phyloP scores from a whole-genome alignment of 1,140 invertebrate species.

The Cephus cinctus region DNA sequence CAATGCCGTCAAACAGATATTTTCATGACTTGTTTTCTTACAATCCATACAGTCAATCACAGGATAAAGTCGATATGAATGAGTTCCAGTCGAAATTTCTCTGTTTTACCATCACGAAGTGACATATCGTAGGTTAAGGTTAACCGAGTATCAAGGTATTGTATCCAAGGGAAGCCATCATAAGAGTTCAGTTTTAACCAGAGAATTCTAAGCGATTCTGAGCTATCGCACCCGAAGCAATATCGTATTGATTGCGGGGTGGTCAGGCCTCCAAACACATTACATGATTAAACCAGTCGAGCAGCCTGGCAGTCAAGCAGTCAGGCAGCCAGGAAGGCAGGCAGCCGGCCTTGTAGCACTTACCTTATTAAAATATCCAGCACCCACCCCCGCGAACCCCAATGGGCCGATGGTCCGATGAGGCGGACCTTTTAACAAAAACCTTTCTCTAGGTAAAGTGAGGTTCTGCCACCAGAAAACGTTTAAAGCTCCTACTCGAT shows the following conservation, averaged over 20 bases:
- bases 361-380: slow-evolving; percentile 57
- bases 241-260: slow-evolving; percentile 52
- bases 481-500: too few relatives aligned
- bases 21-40: too few relatives aligned
- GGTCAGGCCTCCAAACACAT: slow-evolving; percentile 52
- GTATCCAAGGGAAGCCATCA: too few relatives aligned
- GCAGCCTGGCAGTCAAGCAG: slow-evolving; percentile 19
- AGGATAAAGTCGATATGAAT: too few relatives aligned
- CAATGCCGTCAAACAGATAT: too few relatives aligned
- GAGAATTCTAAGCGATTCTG: neutral
- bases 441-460: slow-evolving; percentile 10
- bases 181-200: too few relatives aligned
- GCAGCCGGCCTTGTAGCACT: slow-evolving; percentile 50
- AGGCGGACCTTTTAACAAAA: slow-evolving; percentile 12
- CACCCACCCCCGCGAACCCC: slow-evolving; percentile 37
- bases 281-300: slow-evolving; percentile 56
- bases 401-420: slow-evolving; percentile 26
- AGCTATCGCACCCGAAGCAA: slow-evolving; percentile 47
- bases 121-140: too few relatives aligned
- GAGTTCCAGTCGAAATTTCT: too few relatives aligned
- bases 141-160: too few relatives aligned
- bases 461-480: neutral
- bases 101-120: too few relatives aligned
- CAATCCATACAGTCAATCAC: too few relatives aligned
- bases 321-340: slow-evolving; percentile 22